Conservation (phyloP, 2,113 vertebrate genomes). For the Hoplias malabaricus region DNA sequence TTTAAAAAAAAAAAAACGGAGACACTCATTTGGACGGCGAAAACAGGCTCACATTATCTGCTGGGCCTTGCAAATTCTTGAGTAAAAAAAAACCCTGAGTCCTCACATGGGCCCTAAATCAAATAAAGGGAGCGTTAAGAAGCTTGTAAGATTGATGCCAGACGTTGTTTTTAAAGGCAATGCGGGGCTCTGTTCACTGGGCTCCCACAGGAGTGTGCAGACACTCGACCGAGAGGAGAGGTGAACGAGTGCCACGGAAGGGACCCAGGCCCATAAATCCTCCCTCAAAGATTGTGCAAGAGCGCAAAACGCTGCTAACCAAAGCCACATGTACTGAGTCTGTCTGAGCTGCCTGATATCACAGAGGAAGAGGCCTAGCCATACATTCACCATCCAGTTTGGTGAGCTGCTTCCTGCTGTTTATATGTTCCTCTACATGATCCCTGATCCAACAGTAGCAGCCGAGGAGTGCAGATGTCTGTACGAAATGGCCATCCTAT, state of each 20-base stretch:
- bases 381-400: neutral
- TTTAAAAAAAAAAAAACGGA: no score
- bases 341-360: neutral
- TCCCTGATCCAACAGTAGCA: neutral
- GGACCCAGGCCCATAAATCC: slow-evolving; percentile 28
- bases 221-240: neutral
- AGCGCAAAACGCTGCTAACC: neutral
- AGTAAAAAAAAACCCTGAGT: neutral
- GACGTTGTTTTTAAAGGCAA: slow-evolving; percentile 2
- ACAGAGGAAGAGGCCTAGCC: neutral
- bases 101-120: neutral
- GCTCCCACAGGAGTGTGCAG: slow-evolving; percentile 11
- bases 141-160: slow-evolving; percentile 8
- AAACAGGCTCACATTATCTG: neutral
- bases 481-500: no score
- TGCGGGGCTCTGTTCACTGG: neutral
- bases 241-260: slow-evolving; percentile 17
- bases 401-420: neutral
- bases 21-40: no score
- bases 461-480: neutral
- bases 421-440: neutral
- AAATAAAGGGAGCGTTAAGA: neutral
- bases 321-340: slow-evolving; percentile 24
- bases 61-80: neutral
- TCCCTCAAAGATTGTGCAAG: neutral